Evolutionary conservation across 2,797 vertebrate species (phyloP).

Genomic region (Perodicticus potto): DNA sequence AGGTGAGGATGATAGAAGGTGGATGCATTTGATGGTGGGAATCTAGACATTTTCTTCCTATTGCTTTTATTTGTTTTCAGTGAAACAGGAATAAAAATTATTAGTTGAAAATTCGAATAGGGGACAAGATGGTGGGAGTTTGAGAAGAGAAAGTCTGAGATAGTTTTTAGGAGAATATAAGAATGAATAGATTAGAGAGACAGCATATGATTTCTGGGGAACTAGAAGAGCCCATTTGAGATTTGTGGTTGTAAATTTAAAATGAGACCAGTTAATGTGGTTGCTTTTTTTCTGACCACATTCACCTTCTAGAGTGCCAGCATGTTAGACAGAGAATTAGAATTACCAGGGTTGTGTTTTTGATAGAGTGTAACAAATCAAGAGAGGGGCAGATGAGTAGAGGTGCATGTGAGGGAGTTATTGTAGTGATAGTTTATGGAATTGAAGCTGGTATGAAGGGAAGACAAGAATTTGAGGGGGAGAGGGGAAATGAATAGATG

Average conservation of each 20-base stretch:
- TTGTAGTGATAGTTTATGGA: not conserved
- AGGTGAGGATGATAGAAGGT: not conserved
- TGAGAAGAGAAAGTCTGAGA: not conserved
- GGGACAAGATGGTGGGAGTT: not conserved
- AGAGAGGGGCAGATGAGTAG: not conserved
- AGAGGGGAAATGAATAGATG: not conserved
- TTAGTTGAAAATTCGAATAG: not conserved
- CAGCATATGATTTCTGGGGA: not conserved
- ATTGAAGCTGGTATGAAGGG: not conserved
- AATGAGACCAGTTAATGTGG: not conserved
- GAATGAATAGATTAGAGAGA: not conserved
- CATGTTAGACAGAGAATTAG: not conserved
- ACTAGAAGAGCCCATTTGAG: not conserved
- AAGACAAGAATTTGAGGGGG: not conserved
- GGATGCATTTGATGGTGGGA: not conserved
- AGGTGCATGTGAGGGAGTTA: not conserved
- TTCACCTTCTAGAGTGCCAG: not conserved
- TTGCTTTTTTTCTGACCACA: not conserved
- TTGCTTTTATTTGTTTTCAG: not conserved
- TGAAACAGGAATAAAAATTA: conserved; percentile 33
- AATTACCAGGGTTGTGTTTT: conserved; percentile 1
- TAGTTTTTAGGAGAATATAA: not conserved
- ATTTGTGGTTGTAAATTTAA: conserved; percentile 20
- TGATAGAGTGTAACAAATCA: not conserved
- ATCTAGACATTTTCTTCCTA: conserved; percentile 52